Conservation (phyloP, 1,140 invertebrate genomes). For the Monochamus saltuarius region DNA sequence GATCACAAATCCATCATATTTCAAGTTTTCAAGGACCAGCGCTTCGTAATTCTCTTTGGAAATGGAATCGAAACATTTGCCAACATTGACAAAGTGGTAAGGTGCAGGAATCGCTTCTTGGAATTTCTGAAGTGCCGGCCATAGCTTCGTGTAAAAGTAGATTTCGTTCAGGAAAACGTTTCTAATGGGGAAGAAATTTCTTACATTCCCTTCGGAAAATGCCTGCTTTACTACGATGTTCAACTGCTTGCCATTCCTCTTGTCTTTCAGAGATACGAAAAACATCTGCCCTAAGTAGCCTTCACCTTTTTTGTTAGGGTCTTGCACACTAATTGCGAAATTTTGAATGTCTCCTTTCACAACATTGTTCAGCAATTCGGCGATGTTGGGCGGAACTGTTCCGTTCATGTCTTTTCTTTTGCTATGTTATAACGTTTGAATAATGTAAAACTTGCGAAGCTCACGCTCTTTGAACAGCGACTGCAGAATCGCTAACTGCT, state of each 20-base stretch:
- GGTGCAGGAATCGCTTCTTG: background rate
- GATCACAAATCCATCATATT: background rate
- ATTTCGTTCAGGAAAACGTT: slow-evolving; percentile 7
- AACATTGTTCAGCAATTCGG: no score
- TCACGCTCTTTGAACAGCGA: no score
- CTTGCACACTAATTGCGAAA: no score
- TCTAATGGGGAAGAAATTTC: background rate
- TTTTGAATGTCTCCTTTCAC: no score
- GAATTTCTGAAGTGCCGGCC: background rate
- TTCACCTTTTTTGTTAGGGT: background rate
- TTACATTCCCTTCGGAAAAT: background rate
- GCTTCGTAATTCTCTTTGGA: background rate
- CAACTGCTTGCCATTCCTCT: background rate
- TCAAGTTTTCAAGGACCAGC: slow-evolving; percentile 1
- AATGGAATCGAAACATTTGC: background rate
- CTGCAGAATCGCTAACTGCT: no score
- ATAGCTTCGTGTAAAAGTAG: background rate
- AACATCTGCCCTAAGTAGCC: slow-evolving; percentile 5
- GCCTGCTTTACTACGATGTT: slow-evolving; percentile 4
- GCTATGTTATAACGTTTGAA: no score
- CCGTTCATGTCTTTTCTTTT: no score
- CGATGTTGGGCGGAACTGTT: no score
- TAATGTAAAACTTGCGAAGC: no score
- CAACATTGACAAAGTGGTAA: background rate
- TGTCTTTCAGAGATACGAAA: slow-evolving; percentile 1